These are phyloP conservation scores for Drosophila pectinifera DNA, from an alignment of 1,140 invertebrate species.

Conservation along the genomic window DNA sequence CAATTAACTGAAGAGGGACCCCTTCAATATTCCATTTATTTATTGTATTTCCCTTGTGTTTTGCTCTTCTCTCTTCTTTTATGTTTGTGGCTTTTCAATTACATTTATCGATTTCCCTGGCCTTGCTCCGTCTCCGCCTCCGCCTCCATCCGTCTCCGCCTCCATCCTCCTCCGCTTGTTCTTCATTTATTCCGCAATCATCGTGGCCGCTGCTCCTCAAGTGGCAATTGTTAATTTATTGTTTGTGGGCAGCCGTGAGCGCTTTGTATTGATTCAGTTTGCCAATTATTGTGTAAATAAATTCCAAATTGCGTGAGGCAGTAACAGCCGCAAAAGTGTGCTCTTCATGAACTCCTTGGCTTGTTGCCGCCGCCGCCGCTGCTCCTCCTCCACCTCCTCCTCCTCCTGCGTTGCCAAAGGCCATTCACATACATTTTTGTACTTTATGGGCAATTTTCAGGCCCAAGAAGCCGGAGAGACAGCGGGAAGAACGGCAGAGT, in stretches of 20 bases:
- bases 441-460: constrained; percentile 75
- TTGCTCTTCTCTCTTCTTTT: not conserved
- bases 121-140: not conserved
- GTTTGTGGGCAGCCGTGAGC: constrained; percentile 67
- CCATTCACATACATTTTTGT: constrained; percentile 70
- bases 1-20: constrained; percentile 26
- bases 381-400: too few relatives aligned
- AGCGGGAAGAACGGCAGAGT: not conserved
- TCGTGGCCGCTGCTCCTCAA: constrained; percentile 5
- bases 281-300: constrained; percentile 82
- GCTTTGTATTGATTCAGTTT: constrained; percentile 76
- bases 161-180: constrained; percentile 1
- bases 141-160: too few relatives aligned
- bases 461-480: constrained; percentile 31
- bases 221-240: constrained; percentile 78
- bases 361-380: constrained; percentile 21
- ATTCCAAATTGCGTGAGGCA: constrained; percentile 78
- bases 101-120: constrained; percentile 35
- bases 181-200: constrained; percentile 16
- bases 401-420: constrained; percentile 54
- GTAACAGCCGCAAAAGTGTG: constrained; percentile 56
- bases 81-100: constrained; percentile 33
- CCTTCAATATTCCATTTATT: constrained; percentile 7
- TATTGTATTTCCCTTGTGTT: constrained; percentile 9
- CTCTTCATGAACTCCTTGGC: constrained; percentile 54